Evolutionary conservation across 1,140 invertebrate species (phyloP).

Genomic region (Calephelis nemesis): DNA sequence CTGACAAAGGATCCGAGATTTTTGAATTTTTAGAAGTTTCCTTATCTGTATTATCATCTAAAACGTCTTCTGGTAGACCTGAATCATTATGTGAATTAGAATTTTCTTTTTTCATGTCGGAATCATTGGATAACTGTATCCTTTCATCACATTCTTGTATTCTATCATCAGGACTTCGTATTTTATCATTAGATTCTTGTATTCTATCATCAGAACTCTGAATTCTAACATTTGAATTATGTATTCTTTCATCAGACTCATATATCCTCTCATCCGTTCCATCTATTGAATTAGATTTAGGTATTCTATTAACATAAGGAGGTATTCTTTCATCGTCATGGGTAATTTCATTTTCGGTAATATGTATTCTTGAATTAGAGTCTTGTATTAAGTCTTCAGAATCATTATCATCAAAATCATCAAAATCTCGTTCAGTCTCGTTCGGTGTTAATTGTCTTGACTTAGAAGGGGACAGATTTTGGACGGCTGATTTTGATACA

Average conservation of each 20-base stretch:
- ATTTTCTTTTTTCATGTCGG: constrained; percentile 1
- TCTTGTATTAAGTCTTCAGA: constrained; percentile 22
- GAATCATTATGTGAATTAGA: constrained; percentile 1
- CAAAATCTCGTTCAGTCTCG: constrained; percentile 46
- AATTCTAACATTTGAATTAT: not conserved
- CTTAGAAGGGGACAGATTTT: constrained; percentile 56
- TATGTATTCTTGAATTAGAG: constrained; percentile 5
- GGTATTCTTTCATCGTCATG: not conserved
- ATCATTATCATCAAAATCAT: constrained; percentile 43
- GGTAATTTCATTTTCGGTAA: constrained; percentile 4
- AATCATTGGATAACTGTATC: constrained; percentile 7
- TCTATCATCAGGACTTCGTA: constrained; percentile 9
- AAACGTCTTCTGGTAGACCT: constrained; percentile 2
- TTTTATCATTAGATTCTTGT: not conserved
- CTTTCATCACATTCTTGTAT: constrained; percentile 14
- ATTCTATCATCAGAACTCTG: not conserved
- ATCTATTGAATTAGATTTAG: not conserved
- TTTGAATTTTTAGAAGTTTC: constrained; percentile 27
- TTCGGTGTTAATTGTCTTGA: constrained; percentile 43
- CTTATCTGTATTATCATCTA: constrained; percentile 27
- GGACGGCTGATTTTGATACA: constrained; percentile 61
- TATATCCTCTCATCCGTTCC: not conserved
- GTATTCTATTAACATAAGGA: not conserved
- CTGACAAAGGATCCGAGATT: constrained; percentile 49
- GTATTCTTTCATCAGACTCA: not conserved